These are phyloP conservation scores for Sinella curviseta DNA, from an alignment of 1,140 invertebrate genomes.

Conservation along the genomic window DNA sequence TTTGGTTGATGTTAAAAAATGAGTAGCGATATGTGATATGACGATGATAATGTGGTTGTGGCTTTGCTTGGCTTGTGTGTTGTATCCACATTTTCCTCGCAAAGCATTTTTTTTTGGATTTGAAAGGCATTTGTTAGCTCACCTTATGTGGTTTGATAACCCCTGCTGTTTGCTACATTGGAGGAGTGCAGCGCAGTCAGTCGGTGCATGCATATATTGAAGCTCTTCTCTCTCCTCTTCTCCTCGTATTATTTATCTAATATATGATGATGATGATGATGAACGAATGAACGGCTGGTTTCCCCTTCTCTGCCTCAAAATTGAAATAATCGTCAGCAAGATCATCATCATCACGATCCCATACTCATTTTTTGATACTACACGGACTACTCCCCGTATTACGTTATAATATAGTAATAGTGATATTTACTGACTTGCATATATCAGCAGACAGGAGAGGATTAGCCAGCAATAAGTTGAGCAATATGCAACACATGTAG, in stretches of 20 bases:
- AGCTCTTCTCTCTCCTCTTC: neutral
- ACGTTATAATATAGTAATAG: neutral
- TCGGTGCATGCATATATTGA: neutral
- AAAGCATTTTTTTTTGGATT: neutral
- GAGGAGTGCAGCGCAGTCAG: neutral
- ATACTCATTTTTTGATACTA: neutral
- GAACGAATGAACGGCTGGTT: neutral
- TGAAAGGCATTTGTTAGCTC: conserved; percentile 18
- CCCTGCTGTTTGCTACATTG: neutral
- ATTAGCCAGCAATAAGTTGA: neutral
- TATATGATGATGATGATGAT: too few relatives aligned
- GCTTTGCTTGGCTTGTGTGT: neutral
- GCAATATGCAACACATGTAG: neutral
- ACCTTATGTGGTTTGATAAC: conserved; percentile 16
- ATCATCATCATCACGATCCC: neutral
- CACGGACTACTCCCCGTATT: neutral
- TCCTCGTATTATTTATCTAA: too few relatives aligned
- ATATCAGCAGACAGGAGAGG: neutral
- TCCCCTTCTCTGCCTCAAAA: neutral
- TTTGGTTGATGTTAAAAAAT: conserved; percentile 6
- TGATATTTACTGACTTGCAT: neutral
- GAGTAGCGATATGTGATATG: conserved; percentile 1
- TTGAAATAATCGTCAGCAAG: neutral
- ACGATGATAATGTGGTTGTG: neutral
- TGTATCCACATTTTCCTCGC: neutral